These are phyloP conservation scores for Ormyrus labotus DNA, from an alignment of 2,888 invertebrate genomes.

Conservation along the genomic window DNA sequence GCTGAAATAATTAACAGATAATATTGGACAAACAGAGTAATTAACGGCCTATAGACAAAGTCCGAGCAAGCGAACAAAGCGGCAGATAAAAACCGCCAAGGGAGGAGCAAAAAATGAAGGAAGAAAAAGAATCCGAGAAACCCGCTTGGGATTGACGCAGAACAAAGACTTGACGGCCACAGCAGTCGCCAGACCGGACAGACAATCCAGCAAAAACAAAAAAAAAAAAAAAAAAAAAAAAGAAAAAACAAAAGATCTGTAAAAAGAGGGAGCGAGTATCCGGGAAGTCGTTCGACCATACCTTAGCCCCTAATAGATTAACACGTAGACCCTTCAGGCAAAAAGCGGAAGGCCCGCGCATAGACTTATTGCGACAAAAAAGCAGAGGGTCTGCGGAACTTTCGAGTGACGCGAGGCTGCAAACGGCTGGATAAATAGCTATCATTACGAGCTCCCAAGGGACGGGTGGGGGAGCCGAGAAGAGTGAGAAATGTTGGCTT, in stretches of 20 bases:
- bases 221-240: background rate
- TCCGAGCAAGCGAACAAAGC: background rate
- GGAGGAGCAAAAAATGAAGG: background rate
- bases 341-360: background rate
- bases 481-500: background rate
- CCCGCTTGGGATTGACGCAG: constrained; percentile 30
- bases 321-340: background rate
- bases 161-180: constrained; percentile 26
- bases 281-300: constrained; percentile 19
- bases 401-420: constrained; percentile 31
- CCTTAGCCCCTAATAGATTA: constrained; percentile 33
- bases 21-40: constrained; percentile 1
- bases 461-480: background rate
- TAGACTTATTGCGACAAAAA: background rate
- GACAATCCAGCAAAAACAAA: constrained; percentile 40
- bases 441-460: constrained; percentile 58
- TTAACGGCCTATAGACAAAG: background rate
- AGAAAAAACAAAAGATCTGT: background rate
- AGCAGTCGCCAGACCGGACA: constrained; percentile 1
- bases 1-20: no score
- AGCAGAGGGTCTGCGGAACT: constrained; percentile 32
- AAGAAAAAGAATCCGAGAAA: constrained; percentile 10
- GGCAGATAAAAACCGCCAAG: background rate
- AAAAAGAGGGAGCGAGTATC: background rate
- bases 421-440: constrained; percentile 62